A percentile compares a stretch with the other conserved stretches of the same genome.
Evolutionary conservation across 2,797 vertebrate genomes (phyloP).

Genomic region (Pangasius mekongensis): DNA sequence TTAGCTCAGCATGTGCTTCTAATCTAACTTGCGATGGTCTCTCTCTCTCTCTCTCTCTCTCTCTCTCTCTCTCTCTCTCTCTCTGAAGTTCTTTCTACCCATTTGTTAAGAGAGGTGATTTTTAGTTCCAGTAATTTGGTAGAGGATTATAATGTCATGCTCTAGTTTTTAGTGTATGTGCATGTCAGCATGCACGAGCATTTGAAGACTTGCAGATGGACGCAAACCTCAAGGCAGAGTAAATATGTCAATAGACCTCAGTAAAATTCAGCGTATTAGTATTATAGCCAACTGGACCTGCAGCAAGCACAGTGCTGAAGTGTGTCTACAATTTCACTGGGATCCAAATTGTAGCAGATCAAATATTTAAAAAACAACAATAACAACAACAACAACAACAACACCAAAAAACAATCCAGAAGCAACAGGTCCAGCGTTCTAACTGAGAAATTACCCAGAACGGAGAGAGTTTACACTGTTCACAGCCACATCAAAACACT

Average conservation of each 20-base stretch:
- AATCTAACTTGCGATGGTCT: conserved; percentile 66
- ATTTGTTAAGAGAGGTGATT: conserved; percentile 29
- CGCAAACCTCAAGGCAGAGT: neutral
- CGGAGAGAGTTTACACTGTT: conserved; percentile 15
- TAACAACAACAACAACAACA: too few relatives aligned
- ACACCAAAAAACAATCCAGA: neutral
- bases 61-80: conserved; percentile 47
- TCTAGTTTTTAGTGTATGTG: neutral
- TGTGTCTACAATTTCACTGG: neutral
- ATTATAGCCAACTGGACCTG: neutral
- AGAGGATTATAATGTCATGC: conserved; percentile 5
- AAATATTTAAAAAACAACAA: too few relatives aligned
- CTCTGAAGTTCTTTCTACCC: conserved; percentile 7
- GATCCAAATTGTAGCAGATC: neutral
- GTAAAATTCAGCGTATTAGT: neutral
- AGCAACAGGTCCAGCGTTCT: neutral
- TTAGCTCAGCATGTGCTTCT: conserved; percentile 66
- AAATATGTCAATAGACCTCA: neutral
- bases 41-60: conserved; percentile 26
- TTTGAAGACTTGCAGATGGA: neutral
- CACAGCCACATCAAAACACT: conserved; percentile 56
- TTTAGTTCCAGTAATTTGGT: conserved; percentile 26
- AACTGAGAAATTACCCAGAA: neutral
- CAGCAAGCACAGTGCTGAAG: neutral
- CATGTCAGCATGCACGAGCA: too few relatives aligned